phyloP scores from a whole-genome alignment of 23 tunicate species.

The Halocynthia aurantium region DNA sequence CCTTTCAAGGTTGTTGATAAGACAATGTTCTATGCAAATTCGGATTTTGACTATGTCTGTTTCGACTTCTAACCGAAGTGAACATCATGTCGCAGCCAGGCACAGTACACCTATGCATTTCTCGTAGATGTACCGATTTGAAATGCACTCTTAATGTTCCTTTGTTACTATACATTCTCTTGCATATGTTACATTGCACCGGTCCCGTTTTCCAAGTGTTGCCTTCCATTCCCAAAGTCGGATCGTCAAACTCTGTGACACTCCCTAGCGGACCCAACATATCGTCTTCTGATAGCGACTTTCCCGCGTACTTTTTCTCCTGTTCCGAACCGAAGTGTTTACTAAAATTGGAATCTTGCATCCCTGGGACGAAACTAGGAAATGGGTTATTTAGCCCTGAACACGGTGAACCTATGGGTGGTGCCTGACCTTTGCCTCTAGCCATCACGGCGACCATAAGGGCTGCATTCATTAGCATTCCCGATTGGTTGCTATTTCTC shows the following conservation, averaged over 20 bases:
- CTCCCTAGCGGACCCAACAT: slow-evolving; percentile 13
- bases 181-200: slow-evolving; percentile 82
- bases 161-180: slow-evolving; percentile 92
- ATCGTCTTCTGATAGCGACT: neutral
- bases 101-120: slow-evolving; percentile 90
- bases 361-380: neutral
- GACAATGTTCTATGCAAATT: slow-evolving; percentile 71
- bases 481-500: neutral
- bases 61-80: slow-evolving; percentile 88
- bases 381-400: neutral
- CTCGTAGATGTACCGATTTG: slow-evolving; percentile 89
- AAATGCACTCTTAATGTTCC: slow-evolving; percentile 91
- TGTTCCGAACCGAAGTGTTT: neutral
- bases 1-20: neutral
- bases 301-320: too few species aligned
- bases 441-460: slow-evolving; percentile 47
- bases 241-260: slow-evolving; percentile 88
- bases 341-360: neutral
- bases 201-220: slow-evolving; percentile 95
- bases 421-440: slow-evolving; percentile 8
- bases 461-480: slow-evolving; percentile 23
- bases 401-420: neutral
- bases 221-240: slow-evolving; percentile 83
- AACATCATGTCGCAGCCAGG: slow-evolving; percentile 94
- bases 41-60: slow-evolving; percentile 92